These are phyloP conservation scores for Argentina silus DNA, from an alignment of 2,797 vertebrate species.

Conservation along the genomic window DNA sequence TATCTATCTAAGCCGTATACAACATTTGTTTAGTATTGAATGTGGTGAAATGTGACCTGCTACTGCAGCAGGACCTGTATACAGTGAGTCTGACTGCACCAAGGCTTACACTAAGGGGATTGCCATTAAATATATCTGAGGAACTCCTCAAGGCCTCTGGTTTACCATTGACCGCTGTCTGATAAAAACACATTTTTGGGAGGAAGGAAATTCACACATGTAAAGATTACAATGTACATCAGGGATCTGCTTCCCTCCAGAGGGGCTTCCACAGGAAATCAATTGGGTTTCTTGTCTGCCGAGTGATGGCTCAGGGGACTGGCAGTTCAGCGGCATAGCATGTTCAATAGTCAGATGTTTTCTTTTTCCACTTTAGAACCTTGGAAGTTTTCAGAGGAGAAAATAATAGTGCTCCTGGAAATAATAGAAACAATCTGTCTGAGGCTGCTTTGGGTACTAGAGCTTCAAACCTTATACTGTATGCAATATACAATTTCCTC, in stretches of 20 bases:
- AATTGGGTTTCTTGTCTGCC: neutral
- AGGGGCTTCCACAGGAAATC: neutral
- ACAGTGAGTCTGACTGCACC: neutral
- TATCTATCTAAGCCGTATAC: neutral
- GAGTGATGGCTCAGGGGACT: neutral
- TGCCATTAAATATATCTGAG: neutral
- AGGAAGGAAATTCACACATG: constrained; percentile 3
- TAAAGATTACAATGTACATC: constrained; percentile 2
- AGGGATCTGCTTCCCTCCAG: neutral
- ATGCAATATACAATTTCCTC: neutral
- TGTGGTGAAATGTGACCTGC: neutral
- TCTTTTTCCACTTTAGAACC: neutral
- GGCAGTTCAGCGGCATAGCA: neutral
- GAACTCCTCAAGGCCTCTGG: neutral
- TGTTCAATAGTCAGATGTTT: neutral
- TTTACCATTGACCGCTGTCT: neutral
- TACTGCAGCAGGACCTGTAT: neutral
- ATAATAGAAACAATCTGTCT: neutral
- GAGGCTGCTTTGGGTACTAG: neutral
- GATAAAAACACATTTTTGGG: neutral
- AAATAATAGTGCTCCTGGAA: neutral
- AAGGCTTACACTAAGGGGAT: too few relatives aligned
- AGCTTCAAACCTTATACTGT: constrained; percentile 1
- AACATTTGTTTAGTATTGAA: neutral
- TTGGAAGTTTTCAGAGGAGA: neutral